phyloP scores from a whole-genome alignment of 1,140 invertebrate species.

The Dreissena polymorpha region DNA sequence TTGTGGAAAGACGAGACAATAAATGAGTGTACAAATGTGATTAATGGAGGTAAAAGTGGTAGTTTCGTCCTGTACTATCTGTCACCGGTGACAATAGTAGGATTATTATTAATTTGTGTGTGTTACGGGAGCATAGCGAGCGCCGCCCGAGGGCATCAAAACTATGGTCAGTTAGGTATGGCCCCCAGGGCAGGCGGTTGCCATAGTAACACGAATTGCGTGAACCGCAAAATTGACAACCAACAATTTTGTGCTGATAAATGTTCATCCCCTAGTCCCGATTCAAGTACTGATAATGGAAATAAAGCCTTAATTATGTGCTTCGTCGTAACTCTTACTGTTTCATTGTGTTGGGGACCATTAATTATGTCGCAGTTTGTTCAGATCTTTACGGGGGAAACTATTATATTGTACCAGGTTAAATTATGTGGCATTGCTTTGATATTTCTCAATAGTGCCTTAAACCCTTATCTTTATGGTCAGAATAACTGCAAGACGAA shows the following conservation, averaged over 20 bases:
- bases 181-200: neutral
- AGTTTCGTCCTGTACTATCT: constrained; percentile 70
- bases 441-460: constrained; percentile 71
- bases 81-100: constrained; percentile 62
- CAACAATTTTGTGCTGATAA: constrained; percentile 3
- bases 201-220: constrained; percentile 29
- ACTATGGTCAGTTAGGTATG: constrained; percentile 11
- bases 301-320: constrained; percentile 70
- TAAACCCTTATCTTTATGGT: constrained; percentile 72
- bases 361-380: constrained; percentile 71
- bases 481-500: constrained; percentile 64
- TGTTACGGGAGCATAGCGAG: constrained; percentile 65
- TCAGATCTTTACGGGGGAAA: constrained; percentile 66
- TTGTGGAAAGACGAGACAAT: constrained; percentile 58
- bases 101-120: constrained; percentile 60
- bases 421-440: constrained; percentile 73
- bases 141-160: constrained; percentile 57
- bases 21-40: constrained; percentile 63
- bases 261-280: constrained; percentile 58
- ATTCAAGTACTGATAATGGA: constrained; percentile 60
- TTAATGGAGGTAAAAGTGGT: constrained; percentile 62
- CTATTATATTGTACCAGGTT: constrained; percentile 71
- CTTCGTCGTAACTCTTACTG: constrained; percentile 66
- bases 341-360: constrained; percentile 69
- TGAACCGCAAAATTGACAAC: constrained; percentile 12